Evolutionary conservation across 2,888 invertebrate genomes (phyloP), one percentile per base, ranked within the genome.

Genomic region (Flexamia atlantica): DNA sequence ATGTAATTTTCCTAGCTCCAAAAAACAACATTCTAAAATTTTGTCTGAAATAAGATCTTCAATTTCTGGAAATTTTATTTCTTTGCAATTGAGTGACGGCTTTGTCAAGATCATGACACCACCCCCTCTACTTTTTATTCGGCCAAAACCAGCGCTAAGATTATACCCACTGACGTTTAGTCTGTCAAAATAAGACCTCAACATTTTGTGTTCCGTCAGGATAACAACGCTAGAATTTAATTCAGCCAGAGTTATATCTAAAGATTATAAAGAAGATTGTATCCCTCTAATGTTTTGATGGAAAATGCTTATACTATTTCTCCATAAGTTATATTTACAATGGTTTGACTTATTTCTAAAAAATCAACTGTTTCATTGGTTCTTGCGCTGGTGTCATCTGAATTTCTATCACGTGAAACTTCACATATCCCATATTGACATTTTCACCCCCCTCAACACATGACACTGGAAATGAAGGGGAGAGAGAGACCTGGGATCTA

Each of bases 271-370:
- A 23, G 53, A 20, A 12, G 53, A 53, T 23, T 23, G 23, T 68
- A 68, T 3, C 14, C 68, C 68, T 30, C 68, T 68, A 30, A 68
- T 68, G 32, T 68, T 68, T 30, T 68, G 68, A 30, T 68, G 68
- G n/a, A 68, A 68, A 32, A 68, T 68, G n/a, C 68, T 68, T 68
- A 68, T 4, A 32, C 14, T 30, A 30, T 17, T 9, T 7, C 14
- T 28, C 12, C 17, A 10, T 68, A 68, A 1, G 68, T 68, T 68
- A 68, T 3, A 7, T 28, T 68, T 68, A 68, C 4, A 30, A 2
- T 20, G 53, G 23, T 3, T 14, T 53, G 53, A 53, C 20, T 53
- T 53, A 53, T 3, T 20, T 1, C 23, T 53, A 53, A 53, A 53
- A 53, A 53, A 20, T 5, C 2, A 12, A 3, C 14, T 23, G 14